These are phyloP conservation scores for Sinonovacula constricta DNA, from an alignment of 1,140 invertebrate genomes.

Conservation along the genomic window DNA sequence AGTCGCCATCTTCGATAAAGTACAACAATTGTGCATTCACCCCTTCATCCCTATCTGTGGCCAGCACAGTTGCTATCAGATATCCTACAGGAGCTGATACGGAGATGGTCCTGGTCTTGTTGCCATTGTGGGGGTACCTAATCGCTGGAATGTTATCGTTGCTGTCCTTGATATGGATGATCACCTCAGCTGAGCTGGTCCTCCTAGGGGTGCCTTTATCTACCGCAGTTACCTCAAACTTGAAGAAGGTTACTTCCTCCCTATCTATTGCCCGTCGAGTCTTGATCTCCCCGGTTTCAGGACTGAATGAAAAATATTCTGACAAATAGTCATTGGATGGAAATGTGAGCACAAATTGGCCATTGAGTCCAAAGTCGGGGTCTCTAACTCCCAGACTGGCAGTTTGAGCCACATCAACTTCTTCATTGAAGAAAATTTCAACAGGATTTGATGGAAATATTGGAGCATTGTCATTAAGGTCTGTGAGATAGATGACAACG, in stretches of 20 bases:
- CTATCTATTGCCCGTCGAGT: conserved; percentile 51
- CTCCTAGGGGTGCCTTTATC: conserved; percentile 94
- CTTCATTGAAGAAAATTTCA: conserved; percentile 87
- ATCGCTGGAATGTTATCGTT: conserved; percentile 81
- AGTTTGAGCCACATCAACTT: conserved; percentile 91
- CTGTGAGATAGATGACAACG: conserved; percentile 82
- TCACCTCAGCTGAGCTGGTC: conserved; percentile 91
- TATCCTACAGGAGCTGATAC: conserved; percentile 59
- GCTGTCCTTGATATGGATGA: conserved; percentile 88
- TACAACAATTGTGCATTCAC: conserved; percentile 95
- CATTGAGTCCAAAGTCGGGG: conserved; percentile 71
- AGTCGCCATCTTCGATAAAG: conserved; percentile 65
- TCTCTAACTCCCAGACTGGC: conserved; percentile 85
- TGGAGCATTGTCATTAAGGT: conserved; percentile 76
- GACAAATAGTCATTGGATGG: conserved; percentile 39
- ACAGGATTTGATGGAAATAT: conserved; percentile 78
- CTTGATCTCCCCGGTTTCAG: conserved; percentile 37
- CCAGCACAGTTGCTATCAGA: conserved; percentile 58
- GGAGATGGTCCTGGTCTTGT: conserved; percentile 62
- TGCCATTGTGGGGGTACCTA: conserved; percentile 77
- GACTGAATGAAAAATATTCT: conserved; percentile 46
- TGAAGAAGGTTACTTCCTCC: conserved; percentile 65
- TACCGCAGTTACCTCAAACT: conserved; percentile 91
- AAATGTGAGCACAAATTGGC: conserved; percentile 62
- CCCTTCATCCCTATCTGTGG: conserved; percentile 62